A percentile compares a stretch with the other conserved stretches of the same genome.
phyloP scores from a whole-genome alignment of 1,140 invertebrate genomes.

The Drosophila trapezifrons region DNA sequence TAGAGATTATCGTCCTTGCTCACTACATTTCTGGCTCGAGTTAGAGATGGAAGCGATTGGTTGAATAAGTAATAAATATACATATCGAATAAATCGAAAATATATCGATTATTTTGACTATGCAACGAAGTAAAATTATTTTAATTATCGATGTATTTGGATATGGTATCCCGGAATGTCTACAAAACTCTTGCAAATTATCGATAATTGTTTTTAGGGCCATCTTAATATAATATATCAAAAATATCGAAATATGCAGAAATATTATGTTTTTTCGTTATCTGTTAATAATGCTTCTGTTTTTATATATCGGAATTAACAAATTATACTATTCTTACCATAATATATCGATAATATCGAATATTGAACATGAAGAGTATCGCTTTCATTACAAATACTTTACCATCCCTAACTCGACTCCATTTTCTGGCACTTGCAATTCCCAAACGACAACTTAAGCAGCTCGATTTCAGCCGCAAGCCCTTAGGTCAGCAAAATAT shows the following conservation, averaged over 20 bases:
- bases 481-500: constrained; percentile 64
- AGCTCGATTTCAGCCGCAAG: constrained; percentile 47
- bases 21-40: neutral
- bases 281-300: no score
- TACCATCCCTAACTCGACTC: constrained; percentile 26
- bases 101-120: neutral
- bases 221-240: no score
- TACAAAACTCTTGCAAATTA: neutral
- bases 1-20: constrained; percentile 56
- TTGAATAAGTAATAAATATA: neutral
- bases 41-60: neutral
- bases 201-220: neutral
- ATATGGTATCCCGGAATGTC: no score
- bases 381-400: neutral
- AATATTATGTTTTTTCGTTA: no score
- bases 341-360: no score
- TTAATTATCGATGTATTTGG: no score
- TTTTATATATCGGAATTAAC: no score
- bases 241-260: no score
- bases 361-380: neutral
- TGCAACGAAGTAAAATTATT: neutral
- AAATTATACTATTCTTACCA: no score
- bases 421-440: constrained; percentile 52
- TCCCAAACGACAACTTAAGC: constrained; percentile 65
- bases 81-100: neutral